Evolutionary conservation across 2,888 invertebrate genomes (phyloP).

Genomic region (Mactromeris polynyma): DNA sequence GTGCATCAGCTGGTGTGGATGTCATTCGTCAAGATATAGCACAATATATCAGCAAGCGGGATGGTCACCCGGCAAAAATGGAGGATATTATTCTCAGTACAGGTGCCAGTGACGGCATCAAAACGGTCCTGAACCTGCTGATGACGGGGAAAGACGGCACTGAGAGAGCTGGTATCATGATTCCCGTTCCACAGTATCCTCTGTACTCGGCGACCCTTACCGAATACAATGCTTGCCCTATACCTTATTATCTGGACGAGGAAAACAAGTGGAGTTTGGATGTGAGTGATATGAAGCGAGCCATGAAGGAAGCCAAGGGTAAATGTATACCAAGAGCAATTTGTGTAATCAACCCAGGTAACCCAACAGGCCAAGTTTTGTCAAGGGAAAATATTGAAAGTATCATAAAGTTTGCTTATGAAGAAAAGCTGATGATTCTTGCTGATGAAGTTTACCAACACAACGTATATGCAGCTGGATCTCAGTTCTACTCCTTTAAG

Average conservation of each 20-base stretch:
- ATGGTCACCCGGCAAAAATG: conserved; percentile 93
- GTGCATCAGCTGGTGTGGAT: conserved; percentile 95
- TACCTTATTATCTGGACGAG: conserved; percentile 93
- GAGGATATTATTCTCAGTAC: conserved; percentile 94
- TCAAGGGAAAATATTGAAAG: conserved; percentile 95
- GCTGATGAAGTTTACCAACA: conserved; percentile 94
- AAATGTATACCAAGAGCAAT: conserved; percentile 93
- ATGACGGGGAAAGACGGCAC: conserved; percentile 83
- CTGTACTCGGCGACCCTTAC: conserved; percentile 97
- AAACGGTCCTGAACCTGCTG: conserved; percentile 92
- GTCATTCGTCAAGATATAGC: conserved; percentile 95
- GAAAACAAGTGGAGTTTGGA: conserved; percentile 94
- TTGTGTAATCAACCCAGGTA: conserved; percentile 99
- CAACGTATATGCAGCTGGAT: conserved; percentile 96
- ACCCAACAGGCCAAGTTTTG: conserved; percentile 96
- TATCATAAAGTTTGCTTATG: conserved; percentile 96
- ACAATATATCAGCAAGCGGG: conserved; percentile 92
- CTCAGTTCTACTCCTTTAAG: conserved; percentile 97
- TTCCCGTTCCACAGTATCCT: conserved; percentile 99
- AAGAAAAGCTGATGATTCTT: conserved; percentile 93
- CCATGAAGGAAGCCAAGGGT: conserved; percentile 90
- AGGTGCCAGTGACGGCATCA: conserved; percentile 97
- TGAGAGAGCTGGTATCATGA: conserved; percentile 93
- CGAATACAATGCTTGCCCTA: conserved; percentile 93
- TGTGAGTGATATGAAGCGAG: conserved; percentile 92